Percentiles rank a stretch among this genome's conserved stretches.
Evolutionary conservation across 2,797 vertebrate genomes (phyloP).

Genomic region (Heterohyrax brucei): DNA sequence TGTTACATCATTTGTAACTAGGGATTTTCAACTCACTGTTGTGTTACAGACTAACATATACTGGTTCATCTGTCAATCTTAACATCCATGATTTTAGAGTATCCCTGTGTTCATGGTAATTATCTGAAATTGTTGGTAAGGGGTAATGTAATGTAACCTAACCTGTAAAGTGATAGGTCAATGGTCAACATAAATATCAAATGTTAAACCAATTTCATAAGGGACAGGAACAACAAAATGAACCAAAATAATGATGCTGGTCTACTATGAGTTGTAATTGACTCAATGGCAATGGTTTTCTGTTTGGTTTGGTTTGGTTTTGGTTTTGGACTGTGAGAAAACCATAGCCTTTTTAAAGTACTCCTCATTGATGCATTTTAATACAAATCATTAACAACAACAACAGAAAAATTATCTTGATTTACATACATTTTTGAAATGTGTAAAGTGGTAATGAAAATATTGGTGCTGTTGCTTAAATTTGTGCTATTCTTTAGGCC

Average conservation of each 20-base stretch:
- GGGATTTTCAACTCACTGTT: conserved; percentile 39
- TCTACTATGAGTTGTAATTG: too few species aligned
- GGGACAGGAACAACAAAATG: conserved; percentile 79
- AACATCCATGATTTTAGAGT: conserved; percentile 74
- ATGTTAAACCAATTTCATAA: conserved; percentile 81
- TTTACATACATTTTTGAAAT: conserved; percentile 85
- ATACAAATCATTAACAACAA: conserved; percentile 60
- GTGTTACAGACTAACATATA: conserved; percentile 60
- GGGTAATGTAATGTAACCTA: conserved; percentile 75
- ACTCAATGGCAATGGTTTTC: too few species aligned
- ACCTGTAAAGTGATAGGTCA: conserved; percentile 85
- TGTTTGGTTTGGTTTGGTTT: too few species aligned
- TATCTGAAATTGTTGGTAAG: conserved; percentile 82
- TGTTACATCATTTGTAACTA: not conserved
- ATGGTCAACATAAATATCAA: conserved; percentile 85
- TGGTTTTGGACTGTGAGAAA: conserved; percentile 24
- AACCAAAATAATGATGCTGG: conserved; percentile 49
- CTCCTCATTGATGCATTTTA: conserved; percentile 75
- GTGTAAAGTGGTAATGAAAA: conserved; percentile 88
- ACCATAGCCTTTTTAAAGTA: conserved; percentile 73
- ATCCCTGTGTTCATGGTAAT: conserved; percentile 80
- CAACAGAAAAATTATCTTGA: conserved; percentile 66
- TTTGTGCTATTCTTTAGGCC: conserved; percentile 90
- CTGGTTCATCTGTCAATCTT: conserved; percentile 35
- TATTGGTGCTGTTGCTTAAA: conserved; percentile 89